phyloP scores from a whole-genome alignment of 2,113 vertebrate species.

The Podiceps cristatus region DNA sequence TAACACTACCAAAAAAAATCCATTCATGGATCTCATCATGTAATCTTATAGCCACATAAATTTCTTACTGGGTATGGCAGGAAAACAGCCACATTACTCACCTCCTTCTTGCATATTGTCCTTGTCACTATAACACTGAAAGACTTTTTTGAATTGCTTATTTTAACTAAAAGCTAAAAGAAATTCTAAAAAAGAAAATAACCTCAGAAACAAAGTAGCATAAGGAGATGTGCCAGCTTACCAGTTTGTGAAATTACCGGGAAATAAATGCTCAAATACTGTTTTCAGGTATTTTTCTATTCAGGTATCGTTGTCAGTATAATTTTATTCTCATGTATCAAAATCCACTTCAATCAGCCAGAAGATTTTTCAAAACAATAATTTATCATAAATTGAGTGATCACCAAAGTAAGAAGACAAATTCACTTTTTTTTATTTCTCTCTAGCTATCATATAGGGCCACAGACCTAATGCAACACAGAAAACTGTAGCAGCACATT shows the following conservation, averaged over 20 bases:
- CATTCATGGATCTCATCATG: not conserved
- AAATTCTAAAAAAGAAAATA: not conserved
- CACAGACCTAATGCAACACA: not conserved
- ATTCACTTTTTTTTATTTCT: not conserved
- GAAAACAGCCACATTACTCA: not conserved
- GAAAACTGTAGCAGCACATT: not conserved
- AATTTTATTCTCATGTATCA: not conserved
- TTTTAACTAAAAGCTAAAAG: not conserved
- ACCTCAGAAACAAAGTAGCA: not conserved
- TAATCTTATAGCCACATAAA: accelerated
- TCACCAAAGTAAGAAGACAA: not conserved
- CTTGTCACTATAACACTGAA: not conserved
- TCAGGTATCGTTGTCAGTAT: not conserved
- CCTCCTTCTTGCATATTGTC: not conserved
- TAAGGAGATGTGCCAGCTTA: not conserved
- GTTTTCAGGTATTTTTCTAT: not conserved
- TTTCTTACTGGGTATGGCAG: not conserved
- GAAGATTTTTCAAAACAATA: not conserved
- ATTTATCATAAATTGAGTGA: not conserved
- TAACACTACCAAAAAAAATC: not conserved
- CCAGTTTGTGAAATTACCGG: not conserved
- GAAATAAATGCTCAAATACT: not conserved
- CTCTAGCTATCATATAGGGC: not conserved
- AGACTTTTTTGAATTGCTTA: not conserved
- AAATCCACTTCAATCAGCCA: not conserved